Evolutionary conservation across 1,140 invertebrate genomes (phyloP), one percentile per base, ranked within the genome.

Genomic region (Calephelis virginiensis): DNA sequence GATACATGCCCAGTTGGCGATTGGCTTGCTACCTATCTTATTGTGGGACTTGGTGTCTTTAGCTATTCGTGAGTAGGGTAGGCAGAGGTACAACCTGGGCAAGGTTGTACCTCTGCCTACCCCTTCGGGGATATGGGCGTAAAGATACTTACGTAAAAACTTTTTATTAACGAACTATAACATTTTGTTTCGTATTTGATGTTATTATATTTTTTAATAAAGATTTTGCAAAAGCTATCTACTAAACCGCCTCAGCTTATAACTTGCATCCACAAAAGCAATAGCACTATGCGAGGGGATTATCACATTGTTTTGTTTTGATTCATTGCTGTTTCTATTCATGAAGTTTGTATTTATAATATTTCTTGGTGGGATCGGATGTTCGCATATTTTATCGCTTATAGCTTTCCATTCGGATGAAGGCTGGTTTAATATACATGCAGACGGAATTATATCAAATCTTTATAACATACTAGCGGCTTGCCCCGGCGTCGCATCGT

Each of bases 221-320:
- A 28, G 28, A 11, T 7, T 37, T 60, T 10, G 7, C 28, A 5
- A 59, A 37, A 6, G 0, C 1, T 9, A 9, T 43, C 48, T n/a
- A 4, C 10, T 14, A 37, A 37, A n/a, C n/a, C 63, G 72, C 64
- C 59, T 47, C 45, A 46, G 50, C 70, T 59, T 56, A 11, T 71
- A 8, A 13, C 72, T 77, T 67, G 63, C 8, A 59, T 73, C 75
- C 66, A 28, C 49, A 13, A 48, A 61, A 59, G 60, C 45, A 73
- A 71, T 70, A 78, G 71, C 76, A 81, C 76, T 81, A 82, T 75
- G 74, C 83, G 76, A 75, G 81, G 78, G 86, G 86, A 89, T 89
- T 86, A 89, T 87, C 86, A 81, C 82, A 89, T 87, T 89, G 86
- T 85, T 85, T 89, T 81, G 85, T 86, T 85, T 83, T 89, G 86